Evolutionary conservation across 1,140 invertebrate genomes (phyloP), one percentile per base, ranked within the genome.

Genomic region (Drosophila sechellia): DNA sequence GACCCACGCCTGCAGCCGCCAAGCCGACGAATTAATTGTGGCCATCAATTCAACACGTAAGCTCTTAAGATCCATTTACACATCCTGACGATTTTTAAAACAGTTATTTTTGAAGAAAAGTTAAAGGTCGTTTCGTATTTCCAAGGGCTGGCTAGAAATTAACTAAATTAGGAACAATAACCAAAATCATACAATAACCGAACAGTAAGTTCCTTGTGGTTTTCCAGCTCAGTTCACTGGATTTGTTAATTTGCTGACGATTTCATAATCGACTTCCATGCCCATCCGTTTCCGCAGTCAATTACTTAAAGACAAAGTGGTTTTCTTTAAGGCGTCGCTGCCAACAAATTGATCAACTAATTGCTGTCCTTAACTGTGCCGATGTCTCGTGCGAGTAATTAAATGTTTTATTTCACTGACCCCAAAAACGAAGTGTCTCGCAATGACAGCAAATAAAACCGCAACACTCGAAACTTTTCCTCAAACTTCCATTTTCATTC

Each of bases 231-330:
- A 50, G 56, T 46, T 55, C 57, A 68, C 1, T 66, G 52, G 46
- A 31, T 43, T 61, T 48, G 42, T 69, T 83, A 81, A 83, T 73
- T 78, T 60, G 34, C 61, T 66, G 70, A 73, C 68, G 74, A 73
- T 50, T 65, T 55, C 59, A 50, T 63, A 64, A 77, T 43, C 56
- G 58, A 65, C 25, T 40, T 50, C 35, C 43, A 3, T 0, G 27
- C 5, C 4, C 34, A 37, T 22, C 11, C 49, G 17, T 56, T 55
- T 68, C 49, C 50, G 52, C 35, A 72, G 34, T 64, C 74, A 81
- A 81, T 81, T 68, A 81, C 66, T 77, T 63, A 77, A 12, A 37
- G 34, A 40, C 49, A 63, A 57, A 63, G 49, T 70, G 50, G n/a
- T 13, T 70, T 56, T 39, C 64, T 56, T 52, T 43, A 52, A 66